These are phyloP conservation scores for Selene dorsalis DNA, from an alignment of 2,797 vertebrate genomes.

Conservation along the genomic window DNA sequence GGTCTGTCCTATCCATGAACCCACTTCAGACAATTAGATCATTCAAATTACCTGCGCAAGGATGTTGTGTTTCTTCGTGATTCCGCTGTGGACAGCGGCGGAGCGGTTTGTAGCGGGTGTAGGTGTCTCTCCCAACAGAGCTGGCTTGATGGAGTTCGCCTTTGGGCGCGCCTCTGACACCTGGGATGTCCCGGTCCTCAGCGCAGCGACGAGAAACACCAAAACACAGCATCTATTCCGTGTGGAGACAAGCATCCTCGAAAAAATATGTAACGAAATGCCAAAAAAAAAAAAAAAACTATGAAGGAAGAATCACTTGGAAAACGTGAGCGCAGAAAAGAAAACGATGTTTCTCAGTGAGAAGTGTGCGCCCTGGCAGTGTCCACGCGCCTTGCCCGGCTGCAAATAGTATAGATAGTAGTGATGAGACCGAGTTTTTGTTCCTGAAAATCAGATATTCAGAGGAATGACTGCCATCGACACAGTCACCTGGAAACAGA, in stretches of 20 bases:
- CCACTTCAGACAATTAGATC: neutral
- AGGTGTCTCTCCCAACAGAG: constrained; percentile 86
- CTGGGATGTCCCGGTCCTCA: constrained; percentile 90
- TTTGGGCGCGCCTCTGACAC: constrained; percentile 87
- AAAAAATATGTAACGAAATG: neutral
- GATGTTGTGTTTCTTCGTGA: constrained; percentile 89
- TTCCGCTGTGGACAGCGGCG: constrained; percentile 79
- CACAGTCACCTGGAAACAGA: constrained; percentile 31
- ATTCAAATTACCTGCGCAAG: constrained; percentile 85
- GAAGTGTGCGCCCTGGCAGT: constrained; percentile 56
- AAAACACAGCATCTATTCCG: constrained; percentile 89
- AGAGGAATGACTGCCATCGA: constrained; percentile 56
- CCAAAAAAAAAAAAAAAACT: too few species aligned
- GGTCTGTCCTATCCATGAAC: neutral
- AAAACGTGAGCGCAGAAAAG: neutral
- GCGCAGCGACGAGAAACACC: constrained; percentile 87
- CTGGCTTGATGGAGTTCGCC: constrained; percentile 96
- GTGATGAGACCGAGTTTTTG: constrained; percentile 37
- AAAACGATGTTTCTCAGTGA: constrained; percentile 41
- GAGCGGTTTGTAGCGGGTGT: constrained; percentile 88
- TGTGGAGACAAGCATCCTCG: constrained; percentile 87
- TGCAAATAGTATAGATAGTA: constrained; percentile 2
- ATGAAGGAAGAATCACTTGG: neutral
- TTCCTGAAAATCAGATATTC: constrained; percentile 58
- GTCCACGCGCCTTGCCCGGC: constrained; percentile 67